These are phyloP conservation scores for Cetoscarus ocellatus DNA, from an alignment of 2,797 vertebrate genomes.

Conservation along the genomic window DNA sequence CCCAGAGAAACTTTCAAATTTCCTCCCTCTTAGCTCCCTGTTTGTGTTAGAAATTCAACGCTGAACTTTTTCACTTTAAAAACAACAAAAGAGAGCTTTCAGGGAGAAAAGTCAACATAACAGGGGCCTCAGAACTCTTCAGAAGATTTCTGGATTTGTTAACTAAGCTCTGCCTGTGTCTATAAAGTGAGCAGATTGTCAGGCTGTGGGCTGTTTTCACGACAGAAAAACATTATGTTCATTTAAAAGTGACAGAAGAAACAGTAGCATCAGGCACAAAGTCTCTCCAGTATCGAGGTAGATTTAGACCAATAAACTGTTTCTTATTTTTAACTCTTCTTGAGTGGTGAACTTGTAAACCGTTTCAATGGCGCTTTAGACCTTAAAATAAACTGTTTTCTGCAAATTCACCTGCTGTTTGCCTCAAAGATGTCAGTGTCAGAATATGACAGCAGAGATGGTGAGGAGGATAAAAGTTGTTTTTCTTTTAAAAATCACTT, in stretches of 20 bases:
- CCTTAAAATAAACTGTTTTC: background rate
- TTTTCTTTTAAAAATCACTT: background rate
- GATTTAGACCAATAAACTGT: background rate
- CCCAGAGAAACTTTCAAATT: background rate
- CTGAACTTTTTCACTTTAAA: conserved; percentile 10
- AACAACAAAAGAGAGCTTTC: background rate
- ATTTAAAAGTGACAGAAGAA: background rate
- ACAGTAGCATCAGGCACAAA: background rate
- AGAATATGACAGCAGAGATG: background rate
- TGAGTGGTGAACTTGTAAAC: background rate
- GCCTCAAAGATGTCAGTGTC: background rate
- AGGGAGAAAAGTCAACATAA: conserved; percentile 1
- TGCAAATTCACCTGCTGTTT: background rate
- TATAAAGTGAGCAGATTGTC: conserved; percentile 12
- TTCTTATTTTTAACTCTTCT: background rate
- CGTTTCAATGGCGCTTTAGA: background rate
- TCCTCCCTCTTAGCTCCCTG: background rate
- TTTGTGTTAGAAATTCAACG: background rate
- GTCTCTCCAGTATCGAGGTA: background rate
- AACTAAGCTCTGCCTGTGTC: conserved; percentile 4
- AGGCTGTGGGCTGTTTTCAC: background rate
- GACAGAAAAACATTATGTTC: conserved; percentile 2
- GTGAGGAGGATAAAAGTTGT: background rate
- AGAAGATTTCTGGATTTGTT: background rate
- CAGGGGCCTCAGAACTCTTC: background rate